Conservation (phyloP, 2,113 vertebrate species). For the Aptenodytes forsteri region DNA sequence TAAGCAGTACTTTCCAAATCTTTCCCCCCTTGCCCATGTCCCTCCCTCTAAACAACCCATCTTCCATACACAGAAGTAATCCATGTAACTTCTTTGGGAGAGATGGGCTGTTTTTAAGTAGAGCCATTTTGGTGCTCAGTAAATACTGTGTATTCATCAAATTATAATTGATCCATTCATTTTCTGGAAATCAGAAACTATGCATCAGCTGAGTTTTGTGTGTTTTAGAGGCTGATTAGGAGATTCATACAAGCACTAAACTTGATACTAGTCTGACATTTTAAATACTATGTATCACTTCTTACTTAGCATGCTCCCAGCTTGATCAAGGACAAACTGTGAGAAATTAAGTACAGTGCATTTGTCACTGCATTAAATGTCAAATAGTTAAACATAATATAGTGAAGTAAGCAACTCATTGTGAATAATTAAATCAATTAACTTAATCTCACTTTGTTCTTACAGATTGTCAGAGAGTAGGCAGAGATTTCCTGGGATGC, state of each 20-base stretch:
- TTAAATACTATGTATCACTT: neutral
- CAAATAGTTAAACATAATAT: slow-evolving; percentile 1
- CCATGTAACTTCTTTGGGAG: neutral
- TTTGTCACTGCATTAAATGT: slow-evolving; percentile 38
- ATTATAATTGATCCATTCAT: neutral
- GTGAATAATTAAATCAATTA: slow-evolving; percentile 41
- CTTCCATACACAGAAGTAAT: neutral
- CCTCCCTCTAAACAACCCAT: neutral
- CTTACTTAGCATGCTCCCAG: neutral
- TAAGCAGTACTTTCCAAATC: neutral
- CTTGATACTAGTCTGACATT: neutral
- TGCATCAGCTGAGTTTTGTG: neutral
- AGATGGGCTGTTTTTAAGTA: neutral
- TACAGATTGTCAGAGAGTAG: neutral
- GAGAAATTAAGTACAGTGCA: neutral
- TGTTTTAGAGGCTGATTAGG: neutral
- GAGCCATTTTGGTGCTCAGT: neutral
- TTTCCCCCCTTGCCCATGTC: neutral
- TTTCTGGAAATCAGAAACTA: neutral
- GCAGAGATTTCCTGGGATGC: slow-evolving; percentile 3
- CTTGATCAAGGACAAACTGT: neutral
- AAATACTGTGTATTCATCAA: neutral
- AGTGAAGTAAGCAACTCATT: slow-evolving; percentile 12
- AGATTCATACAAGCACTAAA: neutral
- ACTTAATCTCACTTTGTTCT: slow-evolving; percentile 21